Conservation (phyloP, 1,140 invertebrate genomes). For the Wiebesia pumilae region DNA sequence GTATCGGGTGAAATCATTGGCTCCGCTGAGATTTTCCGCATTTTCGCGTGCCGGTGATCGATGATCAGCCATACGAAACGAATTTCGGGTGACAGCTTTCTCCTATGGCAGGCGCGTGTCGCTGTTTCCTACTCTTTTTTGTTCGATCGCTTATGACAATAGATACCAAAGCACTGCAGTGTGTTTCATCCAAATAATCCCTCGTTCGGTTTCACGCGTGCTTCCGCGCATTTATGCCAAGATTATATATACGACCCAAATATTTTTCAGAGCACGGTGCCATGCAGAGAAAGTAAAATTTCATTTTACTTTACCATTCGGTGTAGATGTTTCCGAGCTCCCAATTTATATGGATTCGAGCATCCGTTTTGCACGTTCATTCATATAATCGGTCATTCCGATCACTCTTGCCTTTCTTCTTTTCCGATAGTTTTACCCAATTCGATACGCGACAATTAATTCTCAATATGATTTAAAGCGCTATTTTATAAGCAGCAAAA, state of each 20-base stretch:
- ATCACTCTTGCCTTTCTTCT: background rate
- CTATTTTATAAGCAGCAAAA: background rate
- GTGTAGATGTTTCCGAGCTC: too few species aligned
- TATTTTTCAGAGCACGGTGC: background rate
- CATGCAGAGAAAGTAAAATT: too few species aligned
- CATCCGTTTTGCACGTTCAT: background rate
- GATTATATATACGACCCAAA: background rate
- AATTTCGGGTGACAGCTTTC: constrained; percentile 2
- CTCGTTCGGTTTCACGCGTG: background rate
- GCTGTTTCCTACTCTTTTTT: background rate
- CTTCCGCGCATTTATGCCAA: background rate
- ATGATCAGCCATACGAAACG: constrained; percentile 12
- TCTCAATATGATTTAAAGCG: background rate
- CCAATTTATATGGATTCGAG: background rate
- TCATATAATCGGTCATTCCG: background rate
- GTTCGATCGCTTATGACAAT: background rate
- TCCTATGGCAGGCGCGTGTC: background rate
- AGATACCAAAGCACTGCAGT: background rate
- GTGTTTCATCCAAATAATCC: background rate
- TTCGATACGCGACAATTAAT: background rate
- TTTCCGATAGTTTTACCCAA: background rate
- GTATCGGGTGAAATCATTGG: background rate
- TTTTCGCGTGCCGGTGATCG: background rate
- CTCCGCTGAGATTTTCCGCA: background rate
- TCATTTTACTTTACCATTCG: too few species aligned